A percentile compares a stretch with the other conserved stretches of the same genome.
These are phyloP conservation scores for Rhabditophanes sp. DNA, from an alignment of 2,888 invertebrate genomes.

Conservation along the genomic window DNA sequence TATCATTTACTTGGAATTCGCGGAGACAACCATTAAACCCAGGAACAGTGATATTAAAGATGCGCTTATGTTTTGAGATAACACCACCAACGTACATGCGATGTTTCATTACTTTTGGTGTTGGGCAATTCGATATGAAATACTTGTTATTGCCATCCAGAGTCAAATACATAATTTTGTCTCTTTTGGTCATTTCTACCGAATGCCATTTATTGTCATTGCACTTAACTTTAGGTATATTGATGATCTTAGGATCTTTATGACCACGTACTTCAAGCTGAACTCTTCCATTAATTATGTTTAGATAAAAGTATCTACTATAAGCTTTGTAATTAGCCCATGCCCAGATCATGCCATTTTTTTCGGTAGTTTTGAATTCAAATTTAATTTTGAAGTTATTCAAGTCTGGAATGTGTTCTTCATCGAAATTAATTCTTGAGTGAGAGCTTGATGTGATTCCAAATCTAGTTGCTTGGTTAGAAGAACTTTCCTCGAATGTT, in stretches of 20 bases:
- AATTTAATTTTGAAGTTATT: conserved; percentile 24
- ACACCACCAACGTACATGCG: conserved; percentile 40
- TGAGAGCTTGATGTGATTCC: conserved; percentile 21
- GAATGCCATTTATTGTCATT: conserved; percentile 40
- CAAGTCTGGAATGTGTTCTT: conserved; percentile 30
- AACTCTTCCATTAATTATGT: conserved; percentile 30
- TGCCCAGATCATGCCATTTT: conserved; percentile 35
- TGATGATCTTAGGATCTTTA: conserved; percentile 20
- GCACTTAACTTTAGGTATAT: conserved; percentile 8
- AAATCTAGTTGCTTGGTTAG: conserved; percentile 13
- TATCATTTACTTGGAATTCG: conserved; percentile 19
- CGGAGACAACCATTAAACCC: conserved; percentile 34
- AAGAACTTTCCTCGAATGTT: not conserved
- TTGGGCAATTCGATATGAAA: conserved; percentile 1
- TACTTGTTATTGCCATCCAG: conserved; percentile 8
- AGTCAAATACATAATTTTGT: conserved; percentile 12
- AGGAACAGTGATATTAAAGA: conserved; percentile 17
- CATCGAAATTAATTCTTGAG: conserved; percentile 28
- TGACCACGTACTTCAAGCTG: conserved; percentile 32
- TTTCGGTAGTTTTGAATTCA: conserved; percentile 18
- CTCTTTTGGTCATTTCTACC: conserved; percentile 20
- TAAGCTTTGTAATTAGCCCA: conserved; percentile 42
- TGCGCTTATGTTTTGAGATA: conserved; percentile 29
- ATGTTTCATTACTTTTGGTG: conserved; percentile 38
- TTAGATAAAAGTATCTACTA: conserved; percentile 30